These are phyloP conservation scores for Rhabdornis inornatus DNA, from an alignment of 2,113 vertebrate species.

Conservation along the genomic window DNA sequence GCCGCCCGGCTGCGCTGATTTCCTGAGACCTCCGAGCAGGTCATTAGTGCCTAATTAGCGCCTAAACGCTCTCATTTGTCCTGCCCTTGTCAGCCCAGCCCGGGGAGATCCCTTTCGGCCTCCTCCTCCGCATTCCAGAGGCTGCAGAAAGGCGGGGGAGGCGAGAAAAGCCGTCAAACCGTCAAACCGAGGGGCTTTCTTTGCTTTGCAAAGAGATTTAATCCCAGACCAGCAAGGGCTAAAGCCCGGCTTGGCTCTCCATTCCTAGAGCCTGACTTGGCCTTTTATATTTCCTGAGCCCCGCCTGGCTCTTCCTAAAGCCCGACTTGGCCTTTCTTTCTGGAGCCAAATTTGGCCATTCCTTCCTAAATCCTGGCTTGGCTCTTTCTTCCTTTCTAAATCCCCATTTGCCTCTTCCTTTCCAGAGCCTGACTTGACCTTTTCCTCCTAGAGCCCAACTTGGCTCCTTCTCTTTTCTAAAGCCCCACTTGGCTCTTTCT, in stretches of 20 bases:
- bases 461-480: background rate
- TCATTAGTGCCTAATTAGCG: conserved; percentile 72
- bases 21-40: conserved; percentile 7
- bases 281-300: too few species aligned
- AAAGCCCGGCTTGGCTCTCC: background rate
- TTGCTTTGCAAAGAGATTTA: background rate
- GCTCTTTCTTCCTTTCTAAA: background rate
- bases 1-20: background rate
- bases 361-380: rapidly evolving
- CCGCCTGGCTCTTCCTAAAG: background rate
- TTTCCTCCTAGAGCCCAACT: rapidly evolving
- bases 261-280: rapidly evolving
- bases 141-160: background rate
- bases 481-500: rapidly evolving
- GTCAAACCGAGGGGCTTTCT: rapidly evolving
- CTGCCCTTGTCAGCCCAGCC: conserved; percentile 9
- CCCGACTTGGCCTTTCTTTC: background rate
- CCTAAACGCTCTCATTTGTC: conserved; percentile 70
- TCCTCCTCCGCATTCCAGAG: background rate
- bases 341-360: background rate
- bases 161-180: rapidly evolving
- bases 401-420: rapidly evolving
- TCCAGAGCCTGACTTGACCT: rapidly evolving
- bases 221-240: background rate
- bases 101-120: background rate